Base-by-base conservation (phyloP, 2,113 vertebrate species). In the Turnix velox region DNA sequence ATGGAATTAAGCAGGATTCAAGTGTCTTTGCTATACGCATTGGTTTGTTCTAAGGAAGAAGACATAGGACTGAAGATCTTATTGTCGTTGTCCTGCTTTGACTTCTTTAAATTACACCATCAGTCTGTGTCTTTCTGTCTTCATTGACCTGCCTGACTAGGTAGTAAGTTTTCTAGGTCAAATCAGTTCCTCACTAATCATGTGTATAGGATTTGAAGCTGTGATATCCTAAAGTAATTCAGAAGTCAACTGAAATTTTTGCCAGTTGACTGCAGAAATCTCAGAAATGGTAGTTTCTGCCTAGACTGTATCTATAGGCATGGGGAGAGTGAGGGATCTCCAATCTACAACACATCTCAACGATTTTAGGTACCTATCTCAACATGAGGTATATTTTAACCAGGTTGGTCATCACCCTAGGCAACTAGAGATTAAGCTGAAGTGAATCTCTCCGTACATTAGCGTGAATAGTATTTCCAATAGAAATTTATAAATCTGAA, bases 261-360 rank as follows among this genome's bases (percentile, higher is more conserved):
- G 23, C 84, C 54, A 14, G 6, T 49, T n/a, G 49, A 25, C 31
- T 69, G 86, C 31, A 74, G 31, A 62, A 78, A 49, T 46, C 9
- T 55, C 39, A 51, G 39, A 81, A 83, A 18, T 54, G 9, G 12
- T 42, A 18, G 6, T 52, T 67, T 13, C 9, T 65, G 42, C n/a
- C 33, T 42, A 33, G 27, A 77, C 68, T 66, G 14, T 2, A 11
- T 59, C 28, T 69, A 11, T 31, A 48, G 40, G 15, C 19, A 62
- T 1, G 5, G 19, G 27, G 20, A 57, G 22, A 33, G 25, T 31
- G 30, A 78, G 23, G 7, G 3, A 39, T 63, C 15, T 49, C 13
- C 4, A n/a, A 14, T 1, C 1, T 28, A 35, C 3, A 27, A 39
- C 12, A 7, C 7, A 3, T 59, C 35, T 61, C 10, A 43, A 58